Conservation (phyloP, 2,888 invertebrate genomes). For the Chrysopilus asiliformis region DNA sequence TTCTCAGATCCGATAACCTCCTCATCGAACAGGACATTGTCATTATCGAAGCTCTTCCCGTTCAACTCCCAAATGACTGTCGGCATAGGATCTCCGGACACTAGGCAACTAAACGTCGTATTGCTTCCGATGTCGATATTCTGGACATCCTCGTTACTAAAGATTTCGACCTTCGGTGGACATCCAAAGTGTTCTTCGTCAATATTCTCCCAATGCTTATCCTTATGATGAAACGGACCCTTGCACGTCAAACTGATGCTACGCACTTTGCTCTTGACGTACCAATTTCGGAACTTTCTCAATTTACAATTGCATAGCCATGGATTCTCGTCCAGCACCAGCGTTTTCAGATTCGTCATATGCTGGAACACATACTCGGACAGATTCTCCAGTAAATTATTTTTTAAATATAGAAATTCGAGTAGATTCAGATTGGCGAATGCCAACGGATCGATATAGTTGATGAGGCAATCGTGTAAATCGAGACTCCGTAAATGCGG, state of each 20-base stretch:
- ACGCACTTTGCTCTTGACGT: conserved; percentile 62
- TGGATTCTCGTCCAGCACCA: conserved; percentile 71
- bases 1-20: conserved; percentile 31
- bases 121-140: conserved; percentile 69
- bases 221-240: conserved; percentile 54
- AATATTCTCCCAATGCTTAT: conserved; percentile 64
- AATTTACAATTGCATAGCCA: conserved; percentile 85
- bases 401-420: conserved; percentile 64
- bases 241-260: conserved; percentile 60
- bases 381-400: conserved; percentile 61
- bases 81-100: conserved; percentile 72
- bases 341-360: conserved; percentile 62
- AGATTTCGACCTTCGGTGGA: conserved; percentile 56
- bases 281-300: conserved; percentile 72
- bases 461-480: conserved; percentile 65
- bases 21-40: conserved; percentile 39
- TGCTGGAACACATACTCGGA: conserved; percentile 54
- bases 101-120: conserved; percentile 66
- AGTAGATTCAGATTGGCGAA: conserved; percentile 61
- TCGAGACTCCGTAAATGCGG: conserved; percentile 70
- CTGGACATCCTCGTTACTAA: conserved; percentile 41
- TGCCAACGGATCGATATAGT: conserved; percentile 60
- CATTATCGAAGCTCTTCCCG: conserved; percentile 45
- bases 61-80: conserved; percentile 72
- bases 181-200: conserved; percentile 68